These are phyloP conservation scores for Alentia gelatinosa DNA, from an alignment of 2,888 invertebrate species.

Conservation along the genomic window DNA sequence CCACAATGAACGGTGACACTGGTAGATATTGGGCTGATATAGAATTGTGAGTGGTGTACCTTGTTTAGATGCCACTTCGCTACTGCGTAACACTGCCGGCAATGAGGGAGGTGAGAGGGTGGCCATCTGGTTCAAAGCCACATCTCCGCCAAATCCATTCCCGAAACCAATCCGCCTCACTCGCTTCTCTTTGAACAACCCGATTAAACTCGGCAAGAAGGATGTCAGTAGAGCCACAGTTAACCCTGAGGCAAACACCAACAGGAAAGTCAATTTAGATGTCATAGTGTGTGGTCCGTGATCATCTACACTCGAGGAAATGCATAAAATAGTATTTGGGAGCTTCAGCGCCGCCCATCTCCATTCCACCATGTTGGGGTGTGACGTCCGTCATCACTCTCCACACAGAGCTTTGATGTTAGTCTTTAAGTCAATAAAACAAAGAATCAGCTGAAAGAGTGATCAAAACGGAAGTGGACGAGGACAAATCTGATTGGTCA, in stretches of 20 bases:
- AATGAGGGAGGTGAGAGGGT: background rate
- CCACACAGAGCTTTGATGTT: too few relatives aligned
- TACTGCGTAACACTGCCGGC: background rate
- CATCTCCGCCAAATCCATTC: background rate
- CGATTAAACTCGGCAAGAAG: conserved; percentile 41
- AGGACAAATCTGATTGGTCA: background rate
- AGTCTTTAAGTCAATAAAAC: too few relatives aligned
- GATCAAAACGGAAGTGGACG: conserved; percentile 31
- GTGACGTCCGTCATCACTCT: background rate
- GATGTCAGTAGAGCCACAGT: conserved; percentile 33
- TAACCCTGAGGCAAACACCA: conserved; percentile 49
- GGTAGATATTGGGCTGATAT: too few relatives aligned
- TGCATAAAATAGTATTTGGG: background rate
- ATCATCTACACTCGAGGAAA: background rate
- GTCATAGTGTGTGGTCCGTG: conserved; percentile 1
- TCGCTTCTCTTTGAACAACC: background rate
- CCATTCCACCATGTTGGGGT: conserved; percentile 42
- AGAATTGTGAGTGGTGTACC: too few relatives aligned
- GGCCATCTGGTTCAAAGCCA: background rate
- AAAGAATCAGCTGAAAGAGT: too few relatives aligned
- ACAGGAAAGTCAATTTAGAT: conserved; percentile 16
- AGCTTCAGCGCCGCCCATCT: background rate
- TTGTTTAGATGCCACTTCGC: background rate
- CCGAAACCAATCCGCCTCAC: background rate
- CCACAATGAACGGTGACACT: too few relatives aligned